phyloP scores from a whole-genome alignment of 2,888 invertebrate species.

The Eupithecia subumbrata region DNA sequence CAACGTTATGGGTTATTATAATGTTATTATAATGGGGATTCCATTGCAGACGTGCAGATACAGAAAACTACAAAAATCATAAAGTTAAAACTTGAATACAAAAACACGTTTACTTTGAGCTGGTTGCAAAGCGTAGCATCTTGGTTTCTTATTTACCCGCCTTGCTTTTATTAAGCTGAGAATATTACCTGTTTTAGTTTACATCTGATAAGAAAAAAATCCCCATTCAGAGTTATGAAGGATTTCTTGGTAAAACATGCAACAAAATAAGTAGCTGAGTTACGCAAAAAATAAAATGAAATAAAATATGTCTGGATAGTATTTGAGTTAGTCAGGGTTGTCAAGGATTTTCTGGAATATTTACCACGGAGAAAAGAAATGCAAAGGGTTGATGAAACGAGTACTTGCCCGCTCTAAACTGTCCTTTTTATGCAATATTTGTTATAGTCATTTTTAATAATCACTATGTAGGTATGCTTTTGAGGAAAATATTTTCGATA shows the following conservation, averaged over 20 bases:
- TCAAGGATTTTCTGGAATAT: not conserved
- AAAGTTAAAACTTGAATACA: not conserved
- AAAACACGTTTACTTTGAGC: not conserved
- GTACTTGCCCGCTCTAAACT: too few relatives aligned
- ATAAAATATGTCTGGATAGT: not conserved
- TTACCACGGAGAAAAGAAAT: too few relatives aligned
- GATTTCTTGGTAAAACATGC: not conserved
- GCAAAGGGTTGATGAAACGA: too few relatives aligned
- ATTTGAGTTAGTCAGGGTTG: not conserved
- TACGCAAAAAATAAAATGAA: not conserved
- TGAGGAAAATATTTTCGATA: too few relatives aligned
- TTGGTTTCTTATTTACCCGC: not conserved
- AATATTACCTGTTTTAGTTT: not conserved
- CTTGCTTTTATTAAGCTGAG: not conserved
- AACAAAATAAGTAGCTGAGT: too few relatives aligned
- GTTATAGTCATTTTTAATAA: too few relatives aligned
- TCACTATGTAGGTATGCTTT: too few relatives aligned
- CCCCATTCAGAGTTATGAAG: not conserved
- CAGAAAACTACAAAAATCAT: too few relatives aligned
- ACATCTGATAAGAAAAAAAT: not conserved
- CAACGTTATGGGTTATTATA: too few relatives aligned
- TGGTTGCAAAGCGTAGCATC: not conserved
- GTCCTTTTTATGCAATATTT: too few relatives aligned
- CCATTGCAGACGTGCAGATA: too few relatives aligned
- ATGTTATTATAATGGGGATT: too few relatives aligned